These are phyloP conservation scores for Myxocyprinus asiaticus DNA, from an alignment of 2,113 vertebrate species.

Conservation along the genomic window DNA sequence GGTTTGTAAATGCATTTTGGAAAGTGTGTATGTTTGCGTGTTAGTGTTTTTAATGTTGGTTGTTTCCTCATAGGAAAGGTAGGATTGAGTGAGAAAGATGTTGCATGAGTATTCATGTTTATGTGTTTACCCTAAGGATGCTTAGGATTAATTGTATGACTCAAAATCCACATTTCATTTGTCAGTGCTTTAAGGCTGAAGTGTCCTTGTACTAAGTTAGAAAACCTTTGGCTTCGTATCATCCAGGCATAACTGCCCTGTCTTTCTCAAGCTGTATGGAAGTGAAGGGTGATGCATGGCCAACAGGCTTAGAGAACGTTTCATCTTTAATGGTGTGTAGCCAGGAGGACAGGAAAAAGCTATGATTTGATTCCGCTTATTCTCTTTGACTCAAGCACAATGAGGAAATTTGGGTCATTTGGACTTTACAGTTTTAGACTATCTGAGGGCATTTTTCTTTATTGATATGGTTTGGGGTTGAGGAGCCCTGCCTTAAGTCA, in stretches of 20 bases:
- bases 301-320: conserved; percentile 44
- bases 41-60: not conserved
- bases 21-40: conserved; percentile 43
- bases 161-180: conserved; percentile 22
- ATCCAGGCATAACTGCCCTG: conserved; percentile 9
- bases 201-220: not conserved
- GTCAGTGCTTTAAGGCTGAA: conserved; percentile 12
- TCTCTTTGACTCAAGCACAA: conserved; percentile 46
- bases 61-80: not conserved
- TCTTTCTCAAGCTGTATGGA: conserved; percentile 22
- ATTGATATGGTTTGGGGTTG: not conserved
- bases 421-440: conserved; percentile 49
- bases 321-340: conserved; percentile 27
- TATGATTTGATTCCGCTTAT: conserved; percentile 47
- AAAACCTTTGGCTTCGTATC: conserved; percentile 32
- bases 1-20: conserved; percentile 44
- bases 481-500: not conserved
- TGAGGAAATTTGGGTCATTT: conserved; percentile 17
- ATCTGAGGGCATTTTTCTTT: conserved; percentile 9
- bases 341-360: conserved; percentile 45
- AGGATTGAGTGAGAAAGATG: not conserved
- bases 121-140: not conserved
- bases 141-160: conserved; percentile 4
- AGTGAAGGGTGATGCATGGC: conserved; percentile 22
- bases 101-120: conserved; percentile 56